A percentile compares a stretch with the other conserved stretches of the same genome.
Evolutionary conservation across 1,140 invertebrate species (phyloP).

Genomic region (Popillia japonica): DNA sequence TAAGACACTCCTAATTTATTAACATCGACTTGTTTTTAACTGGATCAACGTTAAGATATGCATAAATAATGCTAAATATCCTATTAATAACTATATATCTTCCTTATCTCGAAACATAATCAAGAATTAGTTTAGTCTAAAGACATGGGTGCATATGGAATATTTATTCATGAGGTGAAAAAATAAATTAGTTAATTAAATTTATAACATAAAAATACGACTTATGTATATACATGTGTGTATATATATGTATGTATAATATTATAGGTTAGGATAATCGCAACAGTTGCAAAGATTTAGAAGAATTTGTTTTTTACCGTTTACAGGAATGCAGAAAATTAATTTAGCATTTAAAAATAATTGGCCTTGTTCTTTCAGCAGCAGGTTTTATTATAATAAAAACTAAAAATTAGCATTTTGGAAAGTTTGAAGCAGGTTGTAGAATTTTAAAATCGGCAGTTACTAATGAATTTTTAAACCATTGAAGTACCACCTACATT

Average conservation of each 20-base stretch:
- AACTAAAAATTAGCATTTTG: too few relatives aligned
- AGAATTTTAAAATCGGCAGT: too few relatives aligned
- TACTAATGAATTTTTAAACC: too few relatives aligned
- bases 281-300: neutral
- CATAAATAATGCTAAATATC: slow-evolving; percentile 22
- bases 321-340: too few relatives aligned
- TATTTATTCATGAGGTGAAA: neutral
- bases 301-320: too few relatives aligned
- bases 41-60: neutral
- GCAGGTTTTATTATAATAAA: too few relatives aligned
- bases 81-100: slow-evolving; percentile 17
- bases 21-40: neutral
- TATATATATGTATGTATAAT: too few relatives aligned
- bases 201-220: neutral
- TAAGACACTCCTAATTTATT: slow-evolving; percentile 13
- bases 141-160: neutral
- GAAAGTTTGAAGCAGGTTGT: too few relatives aligned
- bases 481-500: too few relatives aligned
- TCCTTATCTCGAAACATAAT: slow-evolving; percentile 1
- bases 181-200: slow-evolving; percentile 13
- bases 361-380: too few relatives aligned
- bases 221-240: neutral
- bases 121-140: neutral
- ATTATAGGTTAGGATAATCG: neutral
- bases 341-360: too few relatives aligned